Base-by-base conservation (phyloP, 2,113 vertebrate genomes). In the Haplochromis burtoni region DNA sequence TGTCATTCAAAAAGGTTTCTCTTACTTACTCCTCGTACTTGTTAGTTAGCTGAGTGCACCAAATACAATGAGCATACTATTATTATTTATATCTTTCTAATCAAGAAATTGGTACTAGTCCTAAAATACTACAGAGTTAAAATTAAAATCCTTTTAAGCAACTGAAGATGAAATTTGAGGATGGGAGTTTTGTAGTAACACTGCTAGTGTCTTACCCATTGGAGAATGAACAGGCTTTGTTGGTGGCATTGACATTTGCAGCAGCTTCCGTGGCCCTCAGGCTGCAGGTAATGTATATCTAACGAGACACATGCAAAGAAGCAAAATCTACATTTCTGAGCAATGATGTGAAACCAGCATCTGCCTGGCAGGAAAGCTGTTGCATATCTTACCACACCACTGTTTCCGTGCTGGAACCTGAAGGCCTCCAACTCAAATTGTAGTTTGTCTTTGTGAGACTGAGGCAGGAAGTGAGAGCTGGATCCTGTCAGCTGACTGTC, bases 211-310 rank as follows among this genome's bases (percentile, higher is more conserved):
- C 89, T 93, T 54, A 96, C 94, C 94, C 68, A 6, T 84, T 83
- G n/a, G 84, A 12, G 76, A 93, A 96, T 4, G 93, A 96, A 29
- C 95, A 95, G 78, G 94, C 94, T 19, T 96, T 95, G 85, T 80
- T 91, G 14, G 73, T 45, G 42, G 29, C 33, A 4, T 84, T 83
- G 7, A 83, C 59, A 3, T 87, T 21, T 10, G 55, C 53, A 10
- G 82, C 1, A 12, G 86, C 90, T 4, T 40, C 33, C 1, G 21
- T 82, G 17, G 95, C 94, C 51, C 33, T 94, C 88, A 95, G 21
- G 8, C 10, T 35, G 88, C 95, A 95, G 19, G 90, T 94, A 59
- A 96, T 40, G 85, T 94, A 95, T 19, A 95, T 61, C 95, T 95
- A 79, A 55, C 33, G 17, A 82, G 21, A 78, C n/a, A 24, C 3